Base-by-base conservation (phyloP, 2,888 invertebrate species). In the Coronaproctus castanopsis region DNA sequence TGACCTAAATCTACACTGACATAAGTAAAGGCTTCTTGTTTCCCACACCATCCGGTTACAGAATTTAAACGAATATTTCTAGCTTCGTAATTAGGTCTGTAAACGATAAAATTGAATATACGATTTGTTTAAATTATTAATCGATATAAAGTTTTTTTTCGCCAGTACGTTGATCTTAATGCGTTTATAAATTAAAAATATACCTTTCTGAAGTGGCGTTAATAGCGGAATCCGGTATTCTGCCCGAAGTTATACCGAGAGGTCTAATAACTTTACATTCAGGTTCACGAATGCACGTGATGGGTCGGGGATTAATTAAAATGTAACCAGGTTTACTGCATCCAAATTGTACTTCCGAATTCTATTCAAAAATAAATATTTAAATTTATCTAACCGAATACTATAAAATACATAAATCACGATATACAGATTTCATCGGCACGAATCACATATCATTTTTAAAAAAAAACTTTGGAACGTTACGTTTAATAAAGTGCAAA, bases 41-140 rank as follows among this genome's bases (percentile, higher is more conserved):
- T 92, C n/a, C 90, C 90, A 72, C 92, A 92, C 92, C 92, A 93
- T 20, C 92, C 92, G 54, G 92, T 92, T 2, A 90, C 91, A 0
- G 92, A 91, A 70, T 90, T 91, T 48, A 93, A 74, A 24, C 92
- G 78, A 14, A 92, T 83, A 69, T 92, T 90, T 70, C 77, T 83
- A 0, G 90, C 89, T 77, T 91, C 90, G 70, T 91, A 91, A 69
- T 91, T 91, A 22, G 89, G 88, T 68, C 72, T 70, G 62, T 58
- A 65, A 66, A 55, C 49, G 23, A 57, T 23, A 57, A 58, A 49
- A 1, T 52, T 58, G 59, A 56, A 52, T 22, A 23, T 53, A 52
- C 49, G 3, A 3, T 53, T 21, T 18, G 59, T 52, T n/a, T 3
- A 24, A 19, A 3, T n/a, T 21, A 21, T 19, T 55, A n/a, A 55